These are phyloP conservation scores for Aratinga solstitialis DNA, from an alignment of 2,797 vertebrate species.

Conservation along the genomic window DNA sequence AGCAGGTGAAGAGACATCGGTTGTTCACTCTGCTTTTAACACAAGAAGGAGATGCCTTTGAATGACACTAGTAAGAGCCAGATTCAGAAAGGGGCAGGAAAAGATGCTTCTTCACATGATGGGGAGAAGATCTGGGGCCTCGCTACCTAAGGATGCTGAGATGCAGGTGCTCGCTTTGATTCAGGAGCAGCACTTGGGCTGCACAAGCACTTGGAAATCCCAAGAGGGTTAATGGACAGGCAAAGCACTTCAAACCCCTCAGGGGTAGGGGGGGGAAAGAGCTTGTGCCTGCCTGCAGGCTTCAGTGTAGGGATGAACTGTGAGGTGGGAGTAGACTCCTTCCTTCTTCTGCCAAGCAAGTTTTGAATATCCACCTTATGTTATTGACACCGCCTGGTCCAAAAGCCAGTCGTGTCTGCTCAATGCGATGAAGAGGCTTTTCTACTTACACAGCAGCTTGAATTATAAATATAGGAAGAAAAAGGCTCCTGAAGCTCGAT, in stretches of 20 bases:
- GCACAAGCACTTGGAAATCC: not conserved
- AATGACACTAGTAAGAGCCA: not conserved
- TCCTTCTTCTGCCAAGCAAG: not conserved
- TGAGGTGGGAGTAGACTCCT: not conserved
- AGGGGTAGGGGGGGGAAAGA: not conserved
- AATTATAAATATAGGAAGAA: not conserved
- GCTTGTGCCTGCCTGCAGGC: not conserved
- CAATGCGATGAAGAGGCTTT: not conserved
- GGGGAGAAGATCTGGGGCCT: not conserved
- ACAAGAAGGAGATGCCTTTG: not conserved
- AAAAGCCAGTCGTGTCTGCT: fast-evolving
- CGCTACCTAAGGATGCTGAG: not conserved
- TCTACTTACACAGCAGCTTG: not conserved
- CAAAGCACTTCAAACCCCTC: not conserved
- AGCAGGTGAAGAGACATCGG: not conserved
- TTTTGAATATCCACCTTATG: not conserved
- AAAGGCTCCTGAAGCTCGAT: not conserved
- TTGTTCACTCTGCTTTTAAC: not conserved
- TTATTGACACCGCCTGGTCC: not conserved
- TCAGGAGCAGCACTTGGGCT: not conserved
- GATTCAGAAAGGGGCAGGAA: not conserved
- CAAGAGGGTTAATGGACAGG: not conserved
- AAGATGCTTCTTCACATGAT: not conserved
- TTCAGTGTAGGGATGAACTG: not conserved
- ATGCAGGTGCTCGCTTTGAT: fast-evolving